Base-by-base conservation (phyloP, 2,888 invertebrate genomes). In the Erannis defoliaria region DNA sequence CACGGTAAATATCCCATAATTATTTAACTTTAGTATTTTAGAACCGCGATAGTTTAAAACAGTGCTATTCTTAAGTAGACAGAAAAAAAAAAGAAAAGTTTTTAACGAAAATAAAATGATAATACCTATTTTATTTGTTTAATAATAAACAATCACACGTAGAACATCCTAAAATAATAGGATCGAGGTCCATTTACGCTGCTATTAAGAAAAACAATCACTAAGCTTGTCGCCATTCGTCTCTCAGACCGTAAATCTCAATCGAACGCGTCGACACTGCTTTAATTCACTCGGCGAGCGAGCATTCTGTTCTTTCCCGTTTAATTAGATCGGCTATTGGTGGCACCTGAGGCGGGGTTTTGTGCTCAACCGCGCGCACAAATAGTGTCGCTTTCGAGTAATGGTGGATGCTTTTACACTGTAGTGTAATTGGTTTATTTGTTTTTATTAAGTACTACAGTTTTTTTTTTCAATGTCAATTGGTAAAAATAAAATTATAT, bases 261-360 rank as follows among this genome's bases (percentile, higher is more conserved):
- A 71, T 68, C 69, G 73, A 67, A 64, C 58, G 53, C 49, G 71
- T 72, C 70, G 73, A 75, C 74, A 76, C 73, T 72, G 75, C 80
- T 82, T 82, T 78, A 84, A 85, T 86, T 85, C 78, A 80, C 75
- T 85, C 78, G 76, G 77, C 76, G 74, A 73, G 73, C 75, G 48
- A 35, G 14, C 35, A 77, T 78, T 77, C 76, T 74, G 78, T 84
- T 85, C 87, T 84, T 85, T 86, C 76, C 78, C 72, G 77, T 85
- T 88, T 88, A 89, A 89, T 89, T 88, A 88, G 80, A 84, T 77
- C 75, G 76, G 73, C 82, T 82, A 86, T 88, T 82, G 82, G 85
- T 75, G 73, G 82, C 89, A 89, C 86, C 89, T 89, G 89, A 78
- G 87, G 77, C 83, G 73, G 66, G 68, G 66, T 75, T 79, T 76